A percentile compares a stretch with the other conserved stretches of the same genome.
These are phyloP conservation scores for Lasioglossum calceatum DNA, from an alignment of 2,888 invertebrate species.

Conservation along the genomic window DNA sequence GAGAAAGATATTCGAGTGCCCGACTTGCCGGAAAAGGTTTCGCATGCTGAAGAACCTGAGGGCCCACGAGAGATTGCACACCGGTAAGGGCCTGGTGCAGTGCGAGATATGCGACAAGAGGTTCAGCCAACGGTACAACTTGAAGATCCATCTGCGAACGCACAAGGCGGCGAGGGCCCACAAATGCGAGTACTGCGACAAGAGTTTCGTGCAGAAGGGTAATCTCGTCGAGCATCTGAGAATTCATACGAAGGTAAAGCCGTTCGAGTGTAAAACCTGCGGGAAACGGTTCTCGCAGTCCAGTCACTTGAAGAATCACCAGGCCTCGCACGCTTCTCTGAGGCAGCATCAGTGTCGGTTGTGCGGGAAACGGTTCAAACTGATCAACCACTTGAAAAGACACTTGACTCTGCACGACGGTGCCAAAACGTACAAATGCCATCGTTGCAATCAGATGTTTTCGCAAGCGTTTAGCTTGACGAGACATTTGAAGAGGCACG, in stretches of 20 bases:
- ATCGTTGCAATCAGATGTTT: slow-evolving; percentile 85
- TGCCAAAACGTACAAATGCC: slow-evolving; percentile 82
- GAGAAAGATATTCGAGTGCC: slow-evolving; percentile 75
- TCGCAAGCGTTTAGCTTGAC: slow-evolving; percentile 85
- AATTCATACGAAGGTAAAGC: slow-evolving; percentile 81
- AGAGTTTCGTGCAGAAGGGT: slow-evolving; percentile 79
- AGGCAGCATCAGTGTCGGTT: slow-evolving; percentile 80
- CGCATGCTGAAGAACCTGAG: slow-evolving; percentile 78
- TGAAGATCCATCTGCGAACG: slow-evolving; percentile 81
- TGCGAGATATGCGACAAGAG: slow-evolving; percentile 83
- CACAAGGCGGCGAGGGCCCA: slow-evolving; percentile 78
- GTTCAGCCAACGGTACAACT: slow-evolving; percentile 81
- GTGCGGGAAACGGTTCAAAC: slow-evolving; percentile 82
- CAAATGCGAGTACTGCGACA: slow-evolving; percentile 81
- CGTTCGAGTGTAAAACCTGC: slow-evolving; percentile 80
- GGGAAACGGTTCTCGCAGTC: slow-evolving; percentile 81
- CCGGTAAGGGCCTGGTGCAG: slow-evolving; percentile 77
- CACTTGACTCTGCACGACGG: slow-evolving; percentile 80
- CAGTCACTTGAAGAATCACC: slow-evolving; percentile 82
- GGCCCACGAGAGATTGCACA: slow-evolving; percentile 79
- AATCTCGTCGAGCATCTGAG: slow-evolving; percentile 82
- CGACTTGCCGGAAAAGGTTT: slow-evolving; percentile 78
- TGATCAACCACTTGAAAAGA: slow-evolving; percentile 81
- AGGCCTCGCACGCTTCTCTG: slow-evolving; percentile 76
- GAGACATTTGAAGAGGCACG: slow-evolving; percentile 85